These are phyloP conservation scores for Hypena proboscidalis DNA, from an alignment of 2,888 invertebrate genomes.

Conservation along the genomic window DNA sequence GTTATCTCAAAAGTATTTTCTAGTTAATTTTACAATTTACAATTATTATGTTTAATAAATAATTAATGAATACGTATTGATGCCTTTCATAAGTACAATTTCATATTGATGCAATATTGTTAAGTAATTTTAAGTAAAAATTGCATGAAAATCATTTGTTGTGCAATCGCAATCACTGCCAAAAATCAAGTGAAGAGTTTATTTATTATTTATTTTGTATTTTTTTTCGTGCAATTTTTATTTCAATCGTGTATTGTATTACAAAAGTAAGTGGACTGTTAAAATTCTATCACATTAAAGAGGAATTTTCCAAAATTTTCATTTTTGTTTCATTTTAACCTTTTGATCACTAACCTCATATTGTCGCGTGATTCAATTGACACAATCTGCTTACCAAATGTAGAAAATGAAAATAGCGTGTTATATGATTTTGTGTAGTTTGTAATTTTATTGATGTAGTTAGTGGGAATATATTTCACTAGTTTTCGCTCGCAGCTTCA, in stretches of 20 bases:
- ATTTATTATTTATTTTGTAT: constrained; percentile 18
- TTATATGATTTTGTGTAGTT: neutral
- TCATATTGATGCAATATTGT: constrained; percentile 44
- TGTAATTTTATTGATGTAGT: constrained; percentile 14
- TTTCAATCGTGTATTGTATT: constrained; percentile 49
- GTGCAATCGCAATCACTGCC: constrained; percentile 36
- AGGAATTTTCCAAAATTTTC: constrained; percentile 52
- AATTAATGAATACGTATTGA: constrained; percentile 31
- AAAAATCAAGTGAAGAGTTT: constrained; percentile 26
- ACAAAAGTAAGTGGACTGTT: constrained; percentile 79
- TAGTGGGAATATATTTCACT: too few species aligned
- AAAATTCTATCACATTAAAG: constrained; percentile 80
- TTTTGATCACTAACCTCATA: constrained; percentile 45
- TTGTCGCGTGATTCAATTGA: constrained; percentile 73
- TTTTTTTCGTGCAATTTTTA: constrained; percentile 43
- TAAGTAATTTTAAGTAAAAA: constrained; percentile 32
- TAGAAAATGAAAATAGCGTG: constrained; percentile 34
- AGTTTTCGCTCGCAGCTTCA: too few species aligned
- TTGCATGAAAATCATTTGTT: constrained; percentile 38
- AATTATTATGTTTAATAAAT: constrained; percentile 25
- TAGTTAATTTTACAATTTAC: constrained; percentile 44
- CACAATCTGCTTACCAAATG: constrained; percentile 76
- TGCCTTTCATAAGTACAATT: constrained; percentile 65
- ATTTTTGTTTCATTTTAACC: constrained; percentile 66
- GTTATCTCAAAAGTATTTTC: constrained; percentile 36